A percentile compares a stretch with the other conserved stretches of the same genome.
These are phyloP conservation scores for Leptothorax acervorum DNA, from an alignment of 2,888 invertebrate species.

Conservation along the genomic window DNA sequence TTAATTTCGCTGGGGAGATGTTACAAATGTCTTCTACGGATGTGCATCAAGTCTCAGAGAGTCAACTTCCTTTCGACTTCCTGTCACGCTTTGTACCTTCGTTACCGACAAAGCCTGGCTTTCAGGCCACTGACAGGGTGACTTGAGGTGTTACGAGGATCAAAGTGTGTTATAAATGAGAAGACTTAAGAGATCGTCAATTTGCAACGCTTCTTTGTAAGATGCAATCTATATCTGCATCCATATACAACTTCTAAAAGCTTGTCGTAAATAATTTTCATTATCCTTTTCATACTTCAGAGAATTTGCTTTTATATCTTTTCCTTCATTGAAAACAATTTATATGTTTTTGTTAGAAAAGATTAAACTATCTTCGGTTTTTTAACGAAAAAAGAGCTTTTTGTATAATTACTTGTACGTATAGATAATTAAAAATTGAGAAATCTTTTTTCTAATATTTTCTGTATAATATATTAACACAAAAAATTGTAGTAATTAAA, in stretches of 20 bases:
- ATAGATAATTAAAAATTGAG: background rate
- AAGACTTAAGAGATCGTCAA: conserved; percentile 49
- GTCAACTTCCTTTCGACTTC: conserved; percentile 57
- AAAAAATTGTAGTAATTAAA: background rate
- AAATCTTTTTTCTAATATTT: background rate
- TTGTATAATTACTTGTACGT: background rate
- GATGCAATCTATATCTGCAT: conserved; percentile 15
- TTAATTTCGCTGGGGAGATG: conserved; percentile 34
- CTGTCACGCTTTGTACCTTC: conserved; percentile 59
- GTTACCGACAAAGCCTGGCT: conserved; percentile 56
- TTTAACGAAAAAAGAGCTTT: background rate
- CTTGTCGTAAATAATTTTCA: conserved; percentile 2
- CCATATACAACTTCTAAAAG: conserved; percentile 20
- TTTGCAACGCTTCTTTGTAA: conserved; percentile 25
- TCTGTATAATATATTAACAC: background rate
- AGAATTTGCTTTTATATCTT: background rate
- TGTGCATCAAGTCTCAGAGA: conserved; percentile 50
- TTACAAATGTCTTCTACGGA: conserved; percentile 53
- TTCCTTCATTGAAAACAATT: background rate
- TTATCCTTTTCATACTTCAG: background rate
- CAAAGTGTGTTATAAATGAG: conserved; percentile 50
- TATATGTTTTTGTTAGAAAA: background rate
- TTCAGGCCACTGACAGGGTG: conserved; percentile 40
- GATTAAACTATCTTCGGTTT: background rate
- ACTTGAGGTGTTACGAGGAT: conserved; percentile 48